These are phyloP conservation scores for Drosophila yakuba DNA, from an alignment of 1,140 invertebrate genomes.

Conservation along the genomic window DNA sequence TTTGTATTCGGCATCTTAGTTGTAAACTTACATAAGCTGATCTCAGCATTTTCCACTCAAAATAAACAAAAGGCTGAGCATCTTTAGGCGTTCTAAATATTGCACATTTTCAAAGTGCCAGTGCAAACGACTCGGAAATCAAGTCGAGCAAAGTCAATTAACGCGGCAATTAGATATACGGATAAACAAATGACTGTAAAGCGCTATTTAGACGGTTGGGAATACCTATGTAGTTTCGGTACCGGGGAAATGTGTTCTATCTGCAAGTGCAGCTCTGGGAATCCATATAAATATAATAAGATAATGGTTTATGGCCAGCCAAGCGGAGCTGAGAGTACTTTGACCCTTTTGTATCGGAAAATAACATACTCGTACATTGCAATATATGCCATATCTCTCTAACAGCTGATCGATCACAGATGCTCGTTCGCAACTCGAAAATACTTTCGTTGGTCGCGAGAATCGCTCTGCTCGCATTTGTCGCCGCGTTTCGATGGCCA, in stretches of 20 bases:
- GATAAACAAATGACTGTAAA: constrained; percentile 15
- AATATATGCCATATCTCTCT: not conserved
- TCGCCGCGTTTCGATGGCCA: constrained; percentile 41
- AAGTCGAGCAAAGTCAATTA: constrained; percentile 58
- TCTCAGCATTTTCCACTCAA: constrained; percentile 15
- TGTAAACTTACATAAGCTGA: constrained; percentile 11
- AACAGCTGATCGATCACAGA: constrained; percentile 27
- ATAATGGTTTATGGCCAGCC: constrained; percentile 38
- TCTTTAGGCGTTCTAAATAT: constrained; percentile 57
- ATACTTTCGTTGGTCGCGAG: constrained; percentile 50
- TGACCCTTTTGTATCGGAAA: constrained; percentile 27
- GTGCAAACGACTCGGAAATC: constrained; percentile 53
- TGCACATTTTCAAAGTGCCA: constrained; percentile 45
- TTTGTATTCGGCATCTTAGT: not conserved
- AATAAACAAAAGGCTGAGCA: constrained; percentile 27
- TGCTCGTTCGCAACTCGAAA: constrained; percentile 45
- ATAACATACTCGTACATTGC: not conserved
- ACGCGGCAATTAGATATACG: constrained; percentile 60
- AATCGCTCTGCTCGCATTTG: constrained; percentile 23
- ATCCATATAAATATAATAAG: constrained; percentile 34
- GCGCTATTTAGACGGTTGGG: constrained; percentile 10
- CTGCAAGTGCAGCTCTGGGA: constrained; percentile 38
- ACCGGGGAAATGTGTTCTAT: constrained; percentile 5
- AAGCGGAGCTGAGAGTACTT: constrained; percentile 47
- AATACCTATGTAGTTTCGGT: constrained; percentile 24